Evolutionary conservation across 2,888 invertebrate genomes (phyloP).

Genomic region (Tridacna gigas): DNA sequence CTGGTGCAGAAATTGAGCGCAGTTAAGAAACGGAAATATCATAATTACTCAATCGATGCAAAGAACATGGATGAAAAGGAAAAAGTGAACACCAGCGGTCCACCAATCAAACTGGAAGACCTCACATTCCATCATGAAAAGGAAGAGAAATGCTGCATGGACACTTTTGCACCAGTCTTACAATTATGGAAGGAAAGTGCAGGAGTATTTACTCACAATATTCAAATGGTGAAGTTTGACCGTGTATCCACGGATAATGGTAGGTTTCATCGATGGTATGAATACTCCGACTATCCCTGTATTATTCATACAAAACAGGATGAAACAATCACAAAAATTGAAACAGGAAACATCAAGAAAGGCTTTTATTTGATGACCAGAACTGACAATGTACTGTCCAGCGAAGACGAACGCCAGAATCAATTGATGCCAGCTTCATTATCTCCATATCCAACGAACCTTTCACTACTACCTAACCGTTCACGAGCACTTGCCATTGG

Average conservation of each 20-base stretch:
- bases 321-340: not conserved
- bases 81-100: not conserved
- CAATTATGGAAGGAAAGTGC: conserved; percentile 2
- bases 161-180: not conserved
- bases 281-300: conserved; percentile 16
- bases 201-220: not conserved
- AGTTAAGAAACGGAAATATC: not conserved
- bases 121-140: not conserved
- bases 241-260: not conserved
- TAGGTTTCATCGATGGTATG: conserved; percentile 7
- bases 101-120: not conserved
- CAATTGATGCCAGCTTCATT: not conserved
- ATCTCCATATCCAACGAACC: not conserved
- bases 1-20: not conserved
- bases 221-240: not conserved
- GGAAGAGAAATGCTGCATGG: not conserved
- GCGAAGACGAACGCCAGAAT: too few relatives aligned
- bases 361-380: conserved; percentile 11
- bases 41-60: not conserved
- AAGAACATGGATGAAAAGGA: not conserved
- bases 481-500: conserved; percentile 5
- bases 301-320: not conserved
- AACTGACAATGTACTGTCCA: not conserved
- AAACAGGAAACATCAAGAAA: not conserved
- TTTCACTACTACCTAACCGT: not conserved